These are phyloP conservation scores for Galleria mellonella DNA, from an alignment of 1,140 invertebrate species.

Conservation along the genomic window DNA sequence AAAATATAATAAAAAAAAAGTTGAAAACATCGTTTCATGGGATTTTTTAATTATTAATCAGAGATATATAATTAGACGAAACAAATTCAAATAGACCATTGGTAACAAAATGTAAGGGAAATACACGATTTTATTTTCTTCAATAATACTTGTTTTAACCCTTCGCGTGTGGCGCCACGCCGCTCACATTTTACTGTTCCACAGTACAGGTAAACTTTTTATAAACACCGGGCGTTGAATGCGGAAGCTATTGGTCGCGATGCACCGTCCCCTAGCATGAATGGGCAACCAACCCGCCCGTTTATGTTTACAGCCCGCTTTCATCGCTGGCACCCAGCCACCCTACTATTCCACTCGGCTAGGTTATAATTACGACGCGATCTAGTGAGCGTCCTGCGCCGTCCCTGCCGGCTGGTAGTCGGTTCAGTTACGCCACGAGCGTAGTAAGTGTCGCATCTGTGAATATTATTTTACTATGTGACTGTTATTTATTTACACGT, in stretches of 20 bases:
- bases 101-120: no score
- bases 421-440: slow-evolving; percentile 49
- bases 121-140: no score
- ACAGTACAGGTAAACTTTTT: slow-evolving; percentile 10
- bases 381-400: slow-evolving; percentile 37
- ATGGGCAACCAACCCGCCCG: slow-evolving; percentile 38
- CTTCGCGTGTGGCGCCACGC: no score
- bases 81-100: no score
- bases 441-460: slow-evolving; percentile 40
- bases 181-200: no score
- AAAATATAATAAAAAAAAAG: no score
- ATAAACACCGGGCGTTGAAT: slow-evolving; percentile 23
- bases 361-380: slow-evolving; percentile 57
- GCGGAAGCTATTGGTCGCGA: slow-evolving; percentile 21
- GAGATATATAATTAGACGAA: no score
- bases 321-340: slow-evolving; percentile 1
- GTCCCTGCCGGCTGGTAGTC: slow-evolving; percentile 29
- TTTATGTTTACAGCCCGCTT: slow-evolving; percentile 23
- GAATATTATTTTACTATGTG: slow-evolving; percentile 18
- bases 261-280: slow-evolving; percentile 30
- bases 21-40: no score
- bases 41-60: no score
- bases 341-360: slow-evolving; percentile 42
- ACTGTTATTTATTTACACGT: slow-evolving; percentile 15
- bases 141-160: no score